These are phyloP conservation scores for Rhyacophila brunnea DNA, from an alignment of 1,140 invertebrate genomes.

Conservation along the genomic window DNA sequence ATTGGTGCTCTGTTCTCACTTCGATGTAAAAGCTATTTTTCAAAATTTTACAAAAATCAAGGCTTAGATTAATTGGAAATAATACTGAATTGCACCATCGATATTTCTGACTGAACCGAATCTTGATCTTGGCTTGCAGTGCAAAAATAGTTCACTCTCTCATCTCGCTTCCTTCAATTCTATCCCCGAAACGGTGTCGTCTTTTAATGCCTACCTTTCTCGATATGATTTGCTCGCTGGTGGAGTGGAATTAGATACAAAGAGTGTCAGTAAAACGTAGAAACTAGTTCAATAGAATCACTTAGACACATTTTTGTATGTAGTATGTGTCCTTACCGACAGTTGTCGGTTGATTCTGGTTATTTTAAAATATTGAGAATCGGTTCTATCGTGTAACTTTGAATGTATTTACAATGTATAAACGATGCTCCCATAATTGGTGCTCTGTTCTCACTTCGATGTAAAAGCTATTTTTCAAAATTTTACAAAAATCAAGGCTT, in stretches of 20 bases:
- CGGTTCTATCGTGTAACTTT: conserved; percentile 15
- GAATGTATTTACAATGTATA: not conserved
- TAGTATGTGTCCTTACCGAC: too few species aligned
- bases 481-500: conserved; percentile 28
- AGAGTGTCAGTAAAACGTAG: too few species aligned
- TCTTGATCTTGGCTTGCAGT: conserved; percentile 8
- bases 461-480: conserved; percentile 17
- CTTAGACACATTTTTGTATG: conserved; percentile 7
- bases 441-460: conserved; percentile 18
- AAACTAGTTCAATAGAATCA: conserved; percentile 5
- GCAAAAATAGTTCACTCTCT: too few species aligned
- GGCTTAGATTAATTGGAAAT: conserved; percentile 14
- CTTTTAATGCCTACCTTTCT: too few species aligned
- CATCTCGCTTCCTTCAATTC: too few species aligned
- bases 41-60: conserved; percentile 30
- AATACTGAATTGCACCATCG: conserved; percentile 4
- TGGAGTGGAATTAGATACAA: too few species aligned
- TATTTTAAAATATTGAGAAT: conserved; percentile 11
- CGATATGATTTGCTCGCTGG: too few species aligned
- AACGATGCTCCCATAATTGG: conserved; percentile 20
- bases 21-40: conserved; percentile 16
- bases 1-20: conserved; percentile 22
- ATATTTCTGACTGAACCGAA: conserved; percentile 16
- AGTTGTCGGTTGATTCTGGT: too few species aligned
- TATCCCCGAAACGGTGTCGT: too few species aligned